Evolutionary conservation across 2,797 vertebrate species (phyloP), one percentile per base, ranked within the genome.

Genomic region (Melanotaenia maccullochi): DNA sequence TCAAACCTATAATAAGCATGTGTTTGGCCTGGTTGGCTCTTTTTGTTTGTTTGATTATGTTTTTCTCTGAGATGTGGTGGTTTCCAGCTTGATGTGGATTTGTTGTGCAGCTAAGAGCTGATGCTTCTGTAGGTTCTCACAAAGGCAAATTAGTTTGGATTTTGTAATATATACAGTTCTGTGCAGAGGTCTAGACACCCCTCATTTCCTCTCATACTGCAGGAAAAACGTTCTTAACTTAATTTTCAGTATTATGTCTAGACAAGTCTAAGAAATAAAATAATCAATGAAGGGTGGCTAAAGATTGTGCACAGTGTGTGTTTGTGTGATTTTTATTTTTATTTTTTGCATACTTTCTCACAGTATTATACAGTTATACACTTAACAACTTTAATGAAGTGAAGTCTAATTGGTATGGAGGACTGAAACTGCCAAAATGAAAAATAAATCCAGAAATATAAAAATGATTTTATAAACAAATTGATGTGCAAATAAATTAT

Each of bases 31-130:
- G 62, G 65, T 87, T 65, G 44, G 78, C 81, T 78, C 85, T 74
- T 86, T 6, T 64, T 58, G 52, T 65, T 5, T 25, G 7, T 30
- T n/a, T 3, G 5, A 12, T 44, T 49, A 25, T 68, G 5, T 60
- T 14, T 67, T 61, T 56, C 36, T 70, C 42, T 75, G 18, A 9
- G 11, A 7, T 28, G 14, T 5, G 52, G 28, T 30, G 25, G 25
- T 54, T 66, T 55, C 54, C 40, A 67, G 33, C 32, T 76, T 64
- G 13, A 38, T 69, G 78, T 89, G 83, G 51, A 66, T 67, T 90
- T 93, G 89, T 82, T 25, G 87, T 90, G 87, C 68, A 76, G 75
- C 74, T 18, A 54, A 57, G 8, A 69, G 60, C 59, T 82, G 78
- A 51, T 75, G 64, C 44, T 73, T 79, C 13, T 75, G 1, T 11